These are phyloP conservation scores for Trialeurodes vaporariorum DNA, from an alignment of 1,140 invertebrate genomes.

Conservation along the genomic window DNA sequence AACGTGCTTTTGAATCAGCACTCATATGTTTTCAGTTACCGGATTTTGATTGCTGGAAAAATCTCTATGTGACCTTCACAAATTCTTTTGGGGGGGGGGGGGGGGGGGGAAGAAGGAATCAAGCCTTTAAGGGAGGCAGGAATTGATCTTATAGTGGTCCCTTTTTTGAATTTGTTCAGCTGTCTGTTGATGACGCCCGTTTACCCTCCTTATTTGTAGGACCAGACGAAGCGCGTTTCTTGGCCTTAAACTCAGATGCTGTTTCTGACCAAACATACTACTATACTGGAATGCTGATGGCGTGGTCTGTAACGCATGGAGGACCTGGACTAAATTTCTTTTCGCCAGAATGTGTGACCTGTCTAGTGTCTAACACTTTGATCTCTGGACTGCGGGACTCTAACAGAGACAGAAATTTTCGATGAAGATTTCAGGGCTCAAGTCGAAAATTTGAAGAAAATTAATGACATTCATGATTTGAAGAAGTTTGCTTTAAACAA, in stretches of 20 bases:
- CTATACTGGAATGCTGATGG: background rate
- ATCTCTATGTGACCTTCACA: background rate
- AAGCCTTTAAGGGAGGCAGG: background rate
- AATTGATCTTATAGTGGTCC: background rate
- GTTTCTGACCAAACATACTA: background rate
- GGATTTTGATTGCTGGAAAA: background rate
- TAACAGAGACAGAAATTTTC: background rate
- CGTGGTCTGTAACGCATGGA: background rate
- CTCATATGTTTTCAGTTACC: background rate
- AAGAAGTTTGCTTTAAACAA: background rate
- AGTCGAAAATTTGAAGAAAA: background rate
- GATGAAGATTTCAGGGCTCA: background rate
- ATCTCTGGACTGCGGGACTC: background rate
- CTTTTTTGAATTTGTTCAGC: background rate
- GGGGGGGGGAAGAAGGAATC: background rate
- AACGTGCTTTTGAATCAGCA: background rate
- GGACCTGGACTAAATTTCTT: background rate
- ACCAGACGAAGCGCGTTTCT: background rate
- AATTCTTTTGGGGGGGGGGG: background rate
- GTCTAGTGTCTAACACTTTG: background rate
- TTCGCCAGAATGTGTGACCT: background rate
- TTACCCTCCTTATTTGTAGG: background rate
- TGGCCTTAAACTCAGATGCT: background rate
- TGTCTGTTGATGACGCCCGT: background rate
- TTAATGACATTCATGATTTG: background rate